Evolutionary conservation across 2,113 vertebrate genomes (phyloP).

Genomic region (Clarias macrocephalus): DNA sequence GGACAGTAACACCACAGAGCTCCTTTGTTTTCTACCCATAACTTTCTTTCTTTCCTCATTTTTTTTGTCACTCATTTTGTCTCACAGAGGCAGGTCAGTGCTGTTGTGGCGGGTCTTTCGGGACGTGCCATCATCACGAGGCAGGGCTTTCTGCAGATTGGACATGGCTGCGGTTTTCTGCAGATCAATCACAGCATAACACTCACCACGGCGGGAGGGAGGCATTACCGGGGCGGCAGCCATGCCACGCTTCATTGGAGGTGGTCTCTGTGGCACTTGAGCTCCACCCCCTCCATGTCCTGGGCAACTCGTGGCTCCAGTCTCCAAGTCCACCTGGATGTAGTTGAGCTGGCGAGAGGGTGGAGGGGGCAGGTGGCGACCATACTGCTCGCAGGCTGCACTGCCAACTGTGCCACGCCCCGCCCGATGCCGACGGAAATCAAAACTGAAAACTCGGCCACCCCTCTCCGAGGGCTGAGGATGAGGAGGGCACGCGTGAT

Average conservation of each 20-base stretch:
- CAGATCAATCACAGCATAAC: constrained; percentile 95
- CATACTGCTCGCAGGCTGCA: constrained; percentile 69
- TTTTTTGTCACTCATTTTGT: constrained; percentile 58
- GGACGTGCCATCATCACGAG: constrained; percentile 92
- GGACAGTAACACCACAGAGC: constrained; percentile 40
- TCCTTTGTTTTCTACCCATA: constrained; percentile 35
- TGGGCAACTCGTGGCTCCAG: constrained; percentile 68
- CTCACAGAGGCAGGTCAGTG: constrained; percentile 92
- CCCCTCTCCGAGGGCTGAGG: constrained; percentile 68
- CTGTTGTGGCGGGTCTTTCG: constrained; percentile 99
- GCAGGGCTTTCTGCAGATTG: constrained; percentile 94
- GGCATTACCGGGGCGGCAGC: constrained; percentile 58
- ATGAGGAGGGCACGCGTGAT: constrained; percentile 62
- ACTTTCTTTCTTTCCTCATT: constrained; percentile 22
- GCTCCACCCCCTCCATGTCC: constrained; percentile 70
- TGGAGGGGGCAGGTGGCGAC: constrained; percentile 77
- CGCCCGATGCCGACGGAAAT: constrained; percentile 79
- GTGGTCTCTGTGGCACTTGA: constrained; percentile 71
- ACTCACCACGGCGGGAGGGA: constrained; percentile 79
- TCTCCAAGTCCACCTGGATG: constrained; percentile 97
- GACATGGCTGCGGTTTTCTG: constrained; percentile 99
- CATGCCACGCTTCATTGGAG: constrained; percentile 70
- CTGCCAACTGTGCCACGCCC: constrained; percentile 49
- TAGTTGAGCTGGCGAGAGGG: constrained; percentile 95
- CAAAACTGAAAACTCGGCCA: constrained; percentile 88